These are phyloP conservation scores for Rousettus leschenaultii DNA, from an alignment of 2,113 vertebrate genomes.

Conservation along the genomic window DNA sequence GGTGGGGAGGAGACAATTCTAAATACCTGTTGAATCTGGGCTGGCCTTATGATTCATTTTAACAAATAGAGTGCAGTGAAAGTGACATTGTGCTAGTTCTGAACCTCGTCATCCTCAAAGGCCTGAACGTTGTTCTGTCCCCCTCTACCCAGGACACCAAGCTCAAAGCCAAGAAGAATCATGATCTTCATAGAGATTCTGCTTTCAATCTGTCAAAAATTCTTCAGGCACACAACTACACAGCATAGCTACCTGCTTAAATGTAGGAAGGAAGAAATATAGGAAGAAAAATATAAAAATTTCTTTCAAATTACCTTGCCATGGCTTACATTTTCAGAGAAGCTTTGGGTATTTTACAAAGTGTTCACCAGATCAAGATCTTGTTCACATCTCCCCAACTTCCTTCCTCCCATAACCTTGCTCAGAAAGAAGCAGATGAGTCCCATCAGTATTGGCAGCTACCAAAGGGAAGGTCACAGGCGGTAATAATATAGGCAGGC, in stretches of 20 bases:
- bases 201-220: background rate
- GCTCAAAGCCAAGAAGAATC: background rate
- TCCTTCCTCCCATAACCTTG: background rate
- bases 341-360: background rate
- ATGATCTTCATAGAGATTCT: background rate
- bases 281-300: background rate
- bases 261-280: background rate
- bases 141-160: background rate
- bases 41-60: background rate
- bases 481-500: constrained; percentile 49
- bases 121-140: background rate
- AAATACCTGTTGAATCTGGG: background rate
- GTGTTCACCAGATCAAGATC: background rate
- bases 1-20: background rate
- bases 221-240: background rate
- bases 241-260: background rate
- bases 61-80: background rate
- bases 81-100: background rate
- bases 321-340: constrained; percentile 36
- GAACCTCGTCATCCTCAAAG: background rate
- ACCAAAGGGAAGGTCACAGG: constrained; percentile 54
- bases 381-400: background rate
- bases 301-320: background rate
- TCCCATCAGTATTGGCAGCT: background rate
- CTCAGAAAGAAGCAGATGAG: constrained; percentile 46